phyloP scores from a whole-genome alignment of 2,888 invertebrate genomes.

The Eupithecia centaureata region DNA sequence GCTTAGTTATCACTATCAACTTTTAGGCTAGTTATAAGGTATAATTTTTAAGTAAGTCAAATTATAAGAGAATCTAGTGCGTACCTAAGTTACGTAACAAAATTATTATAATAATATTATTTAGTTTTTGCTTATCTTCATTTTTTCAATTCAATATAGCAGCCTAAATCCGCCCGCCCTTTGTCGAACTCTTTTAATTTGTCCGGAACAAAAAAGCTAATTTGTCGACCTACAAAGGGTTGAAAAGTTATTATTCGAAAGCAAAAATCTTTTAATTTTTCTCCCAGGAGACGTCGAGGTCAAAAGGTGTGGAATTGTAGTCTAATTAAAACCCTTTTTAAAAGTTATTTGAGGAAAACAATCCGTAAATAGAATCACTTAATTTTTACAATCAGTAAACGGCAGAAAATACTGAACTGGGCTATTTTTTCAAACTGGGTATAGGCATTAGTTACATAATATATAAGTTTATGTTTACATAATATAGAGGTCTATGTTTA shows the following conservation, averaged over 20 bases:
- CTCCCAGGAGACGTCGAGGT: conserved; percentile 29
- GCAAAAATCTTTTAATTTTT: conserved; percentile 36
- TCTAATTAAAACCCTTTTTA: conserved; percentile 47
- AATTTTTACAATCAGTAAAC: neutral
- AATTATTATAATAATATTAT: too few species aligned
- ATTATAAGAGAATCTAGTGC: too few species aligned
- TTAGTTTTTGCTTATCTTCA: neutral
- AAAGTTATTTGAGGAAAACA: conserved; percentile 10
- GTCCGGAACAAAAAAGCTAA: conserved; percentile 60
- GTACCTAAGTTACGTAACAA: too few species aligned
- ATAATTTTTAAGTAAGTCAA: too few species aligned
- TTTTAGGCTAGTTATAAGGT: too few species aligned
- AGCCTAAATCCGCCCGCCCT: conserved; percentile 32
- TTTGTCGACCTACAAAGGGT: conserved; percentile 56
- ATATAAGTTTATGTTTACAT: too few species aligned
- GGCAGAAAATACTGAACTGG: too few species aligned
- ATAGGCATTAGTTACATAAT: too few species aligned
- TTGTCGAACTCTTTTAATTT: conserved; percentile 54
- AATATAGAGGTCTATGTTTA: too few species aligned
- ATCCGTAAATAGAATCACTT: neutral
- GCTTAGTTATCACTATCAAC: too few species aligned
- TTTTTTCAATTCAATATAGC: conserved; percentile 18
- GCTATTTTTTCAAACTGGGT: too few species aligned
- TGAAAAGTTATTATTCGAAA: conserved; percentile 45
- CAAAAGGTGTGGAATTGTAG: conserved; percentile 53